A percentile compares a stretch with the other conserved stretches of the same genome.
Conservation (phyloP, 1,140 invertebrate species). For the Doryteuthis pealeii region DNA sequence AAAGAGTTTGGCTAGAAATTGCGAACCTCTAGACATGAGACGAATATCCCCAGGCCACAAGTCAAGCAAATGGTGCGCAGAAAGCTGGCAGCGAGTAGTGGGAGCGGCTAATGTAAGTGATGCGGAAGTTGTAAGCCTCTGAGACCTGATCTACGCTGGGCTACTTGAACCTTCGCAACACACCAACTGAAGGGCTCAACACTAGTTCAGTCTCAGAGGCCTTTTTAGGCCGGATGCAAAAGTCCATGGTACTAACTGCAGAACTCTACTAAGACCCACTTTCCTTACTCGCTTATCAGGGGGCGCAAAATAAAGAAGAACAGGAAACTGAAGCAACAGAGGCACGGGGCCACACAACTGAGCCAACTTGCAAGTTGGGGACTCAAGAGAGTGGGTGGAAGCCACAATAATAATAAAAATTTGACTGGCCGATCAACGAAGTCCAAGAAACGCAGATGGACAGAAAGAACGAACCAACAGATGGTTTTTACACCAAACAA, state of each 20-base stretch:
- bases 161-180: slow-evolving; percentile 16
- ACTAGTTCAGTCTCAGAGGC: slow-evolving; percentile 17
- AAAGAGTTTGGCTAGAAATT: not conserved
- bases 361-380: not conserved
- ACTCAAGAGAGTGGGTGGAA: not conserved
- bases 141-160: slow-evolving; percentile 3
- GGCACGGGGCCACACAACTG: not conserved
- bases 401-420: not conserved
- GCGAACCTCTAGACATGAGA: slow-evolving; percentile 13
- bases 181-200: not conserved
- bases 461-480: too few species aligned
- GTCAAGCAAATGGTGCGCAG: slow-evolving; percentile 16
- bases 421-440: not conserved
- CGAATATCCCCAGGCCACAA: slow-evolving; percentile 6
- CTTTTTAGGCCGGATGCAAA: not conserved
- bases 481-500: too few species aligned
- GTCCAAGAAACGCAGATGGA: too few species aligned
- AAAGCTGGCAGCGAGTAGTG: slow-evolving; percentile 7
- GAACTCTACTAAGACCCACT: not conserved
- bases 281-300: not conserved
- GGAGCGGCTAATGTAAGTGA: slow-evolving; percentile 7
- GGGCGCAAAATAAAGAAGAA: not conserved
- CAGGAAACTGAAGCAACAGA: not conserved
- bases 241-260: not conserved
- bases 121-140: not conserved